Percentiles rank a stretch among this genome's conserved stretches.
These are phyloP conservation scores for Ostrea edulis DNA, from an alignment of 1,140 invertebrate species.

Conservation along the genomic window DNA sequence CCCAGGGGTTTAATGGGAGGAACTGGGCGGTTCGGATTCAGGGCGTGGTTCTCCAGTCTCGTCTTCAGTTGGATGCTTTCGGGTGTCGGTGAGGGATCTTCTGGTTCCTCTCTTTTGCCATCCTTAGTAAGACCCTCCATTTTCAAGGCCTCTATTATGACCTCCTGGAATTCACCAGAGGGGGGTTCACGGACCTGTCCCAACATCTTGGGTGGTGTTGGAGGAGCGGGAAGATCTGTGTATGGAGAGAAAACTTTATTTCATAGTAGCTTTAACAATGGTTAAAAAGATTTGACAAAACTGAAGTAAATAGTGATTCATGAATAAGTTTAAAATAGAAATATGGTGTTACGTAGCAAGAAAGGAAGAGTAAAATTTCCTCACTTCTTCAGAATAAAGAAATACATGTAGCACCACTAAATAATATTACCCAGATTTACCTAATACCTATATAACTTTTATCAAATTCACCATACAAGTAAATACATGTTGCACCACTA, in stretches of 20 bases:
- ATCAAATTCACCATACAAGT: not conserved
- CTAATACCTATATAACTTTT: not conserved
- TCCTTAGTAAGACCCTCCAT: constrained; percentile 9
- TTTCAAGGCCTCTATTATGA: not conserved
- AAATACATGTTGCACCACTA: too few species aligned
- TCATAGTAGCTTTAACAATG: not conserved
- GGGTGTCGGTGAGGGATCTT: not conserved
- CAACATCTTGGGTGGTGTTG: constrained; percentile 23
- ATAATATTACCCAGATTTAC: not conserved
- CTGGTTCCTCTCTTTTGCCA: not conserved
- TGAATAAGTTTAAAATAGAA: not conserved
- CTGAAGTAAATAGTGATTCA: not conserved
- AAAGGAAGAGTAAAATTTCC: too few species aligned
- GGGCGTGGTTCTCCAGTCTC: constrained; percentile 3
- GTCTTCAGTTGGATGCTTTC: constrained; percentile 3
- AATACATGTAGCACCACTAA: too few species aligned
- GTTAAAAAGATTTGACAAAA: not conserved
- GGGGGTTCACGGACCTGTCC: constrained; percentile 2
- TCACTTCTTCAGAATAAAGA: too few species aligned
- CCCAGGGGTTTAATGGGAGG: constrained; percentile 25
- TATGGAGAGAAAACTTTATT: not conserved
- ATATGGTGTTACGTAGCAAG: too few species aligned
- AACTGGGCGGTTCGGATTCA: not conserved
- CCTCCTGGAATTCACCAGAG: not conserved
- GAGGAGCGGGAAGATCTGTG: constrained; percentile 20